Evolutionary conservation across 1,140 invertebrate genomes (phyloP).

Genomic region (Holcopasites calliopsidis): DNA sequence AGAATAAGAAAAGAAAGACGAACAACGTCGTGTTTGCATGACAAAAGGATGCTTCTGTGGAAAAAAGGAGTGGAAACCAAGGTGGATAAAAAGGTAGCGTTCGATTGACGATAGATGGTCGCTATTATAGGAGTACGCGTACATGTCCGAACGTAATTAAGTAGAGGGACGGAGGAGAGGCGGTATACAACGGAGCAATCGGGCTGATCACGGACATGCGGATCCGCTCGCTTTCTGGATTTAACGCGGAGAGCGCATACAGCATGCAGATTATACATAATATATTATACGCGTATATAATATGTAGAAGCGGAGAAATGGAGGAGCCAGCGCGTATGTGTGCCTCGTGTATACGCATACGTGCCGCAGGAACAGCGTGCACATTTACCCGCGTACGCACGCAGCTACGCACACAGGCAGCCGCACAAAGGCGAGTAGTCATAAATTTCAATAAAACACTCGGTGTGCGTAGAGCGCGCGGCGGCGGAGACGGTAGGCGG

Average conservation of each 20-base stretch:
- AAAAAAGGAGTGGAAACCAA: too few species aligned
- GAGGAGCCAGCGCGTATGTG: not conserved
- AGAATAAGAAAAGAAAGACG: too few species aligned
- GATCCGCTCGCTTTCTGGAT: conserved; percentile 18
- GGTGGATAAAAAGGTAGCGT: too few species aligned
- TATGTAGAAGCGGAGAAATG: conserved; percentile 29
- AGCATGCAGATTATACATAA: conserved; percentile 42
- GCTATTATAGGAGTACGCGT: too few species aligned
- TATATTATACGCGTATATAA: conserved; percentile 44
- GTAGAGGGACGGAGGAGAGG: not conserved
- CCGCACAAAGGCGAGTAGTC: conserved; percentile 51
- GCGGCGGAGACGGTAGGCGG: conserved; percentile 5
- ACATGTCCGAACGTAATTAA: too few species aligned
- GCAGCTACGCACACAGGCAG: not conserved
- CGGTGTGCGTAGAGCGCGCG: conserved; percentile 55
- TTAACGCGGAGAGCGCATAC: conserved; percentile 17
- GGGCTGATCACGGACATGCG: not conserved
- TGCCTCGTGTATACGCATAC: not conserved
- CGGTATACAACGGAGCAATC: not conserved
- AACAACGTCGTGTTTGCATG: too few species aligned
- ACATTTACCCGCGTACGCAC: not conserved
- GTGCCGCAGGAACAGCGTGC: not conserved
- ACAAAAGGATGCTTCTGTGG: too few species aligned
- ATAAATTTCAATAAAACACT: conserved; percentile 66
- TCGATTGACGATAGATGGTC: not conserved